A percentile compares a stretch with the other conserved stretches of the same genome.
These are phyloP conservation scores for Dasypogon diadema DNA, from an alignment of 2,888 invertebrate genomes.

Conservation along the genomic window DNA sequence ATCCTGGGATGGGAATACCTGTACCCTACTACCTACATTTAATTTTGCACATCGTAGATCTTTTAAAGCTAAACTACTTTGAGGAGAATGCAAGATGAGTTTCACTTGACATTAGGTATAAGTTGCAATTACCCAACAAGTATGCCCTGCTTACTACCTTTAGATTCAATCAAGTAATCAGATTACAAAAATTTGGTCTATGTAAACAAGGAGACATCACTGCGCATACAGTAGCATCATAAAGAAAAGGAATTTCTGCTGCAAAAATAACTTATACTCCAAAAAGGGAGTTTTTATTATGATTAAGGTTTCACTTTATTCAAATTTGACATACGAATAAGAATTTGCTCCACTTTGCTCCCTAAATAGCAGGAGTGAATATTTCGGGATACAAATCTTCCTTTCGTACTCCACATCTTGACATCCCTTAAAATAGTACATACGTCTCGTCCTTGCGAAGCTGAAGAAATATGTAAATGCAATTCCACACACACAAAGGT, in stretches of 20 bases:
- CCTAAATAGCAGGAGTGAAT: background rate
- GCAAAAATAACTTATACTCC: background rate
- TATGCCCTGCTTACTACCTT: no score
- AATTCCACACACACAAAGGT: slow-evolving; percentile 33
- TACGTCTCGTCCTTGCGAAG: background rate
- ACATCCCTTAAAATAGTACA: slow-evolving; percentile 18
- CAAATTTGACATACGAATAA: slow-evolving; percentile 12
- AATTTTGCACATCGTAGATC: no score
- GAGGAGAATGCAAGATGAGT: no score
- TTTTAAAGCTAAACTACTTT: no score
- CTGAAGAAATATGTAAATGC: slow-evolving; percentile 41
- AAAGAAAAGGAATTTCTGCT: background rate
- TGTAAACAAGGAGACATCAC: background rate
- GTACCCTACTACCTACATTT: no score
- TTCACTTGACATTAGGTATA: no score
- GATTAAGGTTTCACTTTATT: slow-evolving; percentile 24
- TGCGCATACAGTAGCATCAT: background rate
- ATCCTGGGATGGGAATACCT: no score
- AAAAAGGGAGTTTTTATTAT: slow-evolving; percentile 10
- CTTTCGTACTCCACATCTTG: background rate
- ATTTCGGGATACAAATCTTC: background rate
- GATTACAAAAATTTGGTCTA: background rate
- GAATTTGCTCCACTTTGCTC: background rate
- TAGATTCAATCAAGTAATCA: background rate
- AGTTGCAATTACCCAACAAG: no score